Base-by-base conservation (phyloP, 2,113 vertebrate species). In the Trematomus loennbergii region DNA sequence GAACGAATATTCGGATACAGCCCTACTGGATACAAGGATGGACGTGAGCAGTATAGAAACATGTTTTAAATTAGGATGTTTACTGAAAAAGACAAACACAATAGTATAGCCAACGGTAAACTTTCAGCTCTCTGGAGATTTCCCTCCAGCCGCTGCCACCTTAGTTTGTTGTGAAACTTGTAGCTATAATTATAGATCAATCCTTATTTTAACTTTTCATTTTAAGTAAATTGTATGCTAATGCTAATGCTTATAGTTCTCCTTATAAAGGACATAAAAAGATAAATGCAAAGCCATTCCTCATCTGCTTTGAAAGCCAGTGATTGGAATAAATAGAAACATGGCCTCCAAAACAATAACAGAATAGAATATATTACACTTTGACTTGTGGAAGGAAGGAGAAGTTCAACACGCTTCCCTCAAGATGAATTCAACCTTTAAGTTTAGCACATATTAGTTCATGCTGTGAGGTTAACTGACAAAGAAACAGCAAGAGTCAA, bases 401-500 rank as follows among this genome's bases (percentile, higher is more conserved):
- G 48, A 73, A 54, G 45, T 36, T 59, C 12, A 66, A 60, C 49
- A 53, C 25, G 40, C 25, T 12, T 61, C 25, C 18, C 43, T 78
- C 16, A 1, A 48, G 70, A 43, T 70, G 50, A 79, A 79, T 81
- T 71, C 33, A 85, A 66, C 52, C 66, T 78, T 76, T 86, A 18
- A 73, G 62, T 87, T 85, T 36, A 68, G 53, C 46, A 36, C 45
- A 29, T 72, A 86, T 62, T 57, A 55, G 18, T 79, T 75, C 79
- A 63, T 3, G 76, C 84, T 85, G 87, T 77, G 87, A 79, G 53
- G 52, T 12, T 15, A 25, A 50, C 69, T 50, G 54, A 84, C 78
- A 88, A 79, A 83, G 82, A 45, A 85, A 81, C 78, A 85, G 77
- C 72, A 9, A 86, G 72, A 73, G 63, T 59, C 76, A 64, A 25